Evolutionary conservation across 2,888 invertebrate genomes (phyloP).

Genomic region (Eupithecia dodoneata): DNA sequence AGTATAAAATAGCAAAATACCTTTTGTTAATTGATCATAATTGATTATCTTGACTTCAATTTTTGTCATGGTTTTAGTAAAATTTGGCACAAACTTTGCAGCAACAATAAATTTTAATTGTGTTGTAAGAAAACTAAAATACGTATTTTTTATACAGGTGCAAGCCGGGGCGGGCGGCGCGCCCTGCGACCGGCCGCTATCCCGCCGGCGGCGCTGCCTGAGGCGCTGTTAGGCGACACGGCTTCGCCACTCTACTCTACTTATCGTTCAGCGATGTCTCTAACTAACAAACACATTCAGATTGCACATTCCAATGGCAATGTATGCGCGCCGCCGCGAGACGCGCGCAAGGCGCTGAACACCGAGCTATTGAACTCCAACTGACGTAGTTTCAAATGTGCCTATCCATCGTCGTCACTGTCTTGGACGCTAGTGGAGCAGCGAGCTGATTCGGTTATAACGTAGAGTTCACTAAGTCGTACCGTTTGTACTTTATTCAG

Average conservation of each 20-base stretch:
- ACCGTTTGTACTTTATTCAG: not conserved
- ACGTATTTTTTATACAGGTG: conserved; percentile 60
- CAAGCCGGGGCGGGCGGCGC: conserved; percentile 83
- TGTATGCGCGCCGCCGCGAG: not conserved
- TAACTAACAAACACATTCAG: not conserved
- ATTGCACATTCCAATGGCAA: not conserved
- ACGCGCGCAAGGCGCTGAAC: not conserved
- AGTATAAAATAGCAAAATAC: no score
- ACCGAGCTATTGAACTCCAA: not conserved
- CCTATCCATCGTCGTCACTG: not conserved
- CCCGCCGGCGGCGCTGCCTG: not conserved
- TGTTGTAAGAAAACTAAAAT: not conserved
- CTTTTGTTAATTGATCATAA: no score
- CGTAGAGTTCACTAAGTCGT: not conserved
- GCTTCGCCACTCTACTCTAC: not conserved
- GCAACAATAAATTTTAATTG: no score
- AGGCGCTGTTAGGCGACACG: not conserved
- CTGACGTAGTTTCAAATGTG: not conserved
- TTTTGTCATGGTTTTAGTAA: no score
- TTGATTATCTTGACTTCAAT: no score
- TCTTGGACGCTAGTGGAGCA: not conserved
- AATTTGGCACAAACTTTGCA: no score
- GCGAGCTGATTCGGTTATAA: not conserved
- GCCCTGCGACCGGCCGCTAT: conserved; percentile 75
- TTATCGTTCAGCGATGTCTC: not conserved